Evolutionary conservation across 2,888 invertebrate species (phyloP).

Genomic region (Tipula unca): DNA sequence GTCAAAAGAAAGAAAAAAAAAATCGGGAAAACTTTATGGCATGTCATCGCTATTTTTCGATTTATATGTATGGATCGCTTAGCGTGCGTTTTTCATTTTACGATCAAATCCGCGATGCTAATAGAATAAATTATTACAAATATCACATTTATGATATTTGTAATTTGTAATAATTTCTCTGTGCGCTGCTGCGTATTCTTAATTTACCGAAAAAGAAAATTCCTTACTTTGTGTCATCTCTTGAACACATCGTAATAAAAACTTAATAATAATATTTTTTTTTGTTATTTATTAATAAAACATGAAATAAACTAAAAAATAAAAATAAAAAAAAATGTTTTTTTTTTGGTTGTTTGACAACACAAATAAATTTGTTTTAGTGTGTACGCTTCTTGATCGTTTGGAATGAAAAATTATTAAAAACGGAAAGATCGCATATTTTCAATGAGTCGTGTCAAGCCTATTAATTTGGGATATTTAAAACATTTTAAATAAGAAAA

Average conservation of each 20-base stretch:
- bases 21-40: background rate
- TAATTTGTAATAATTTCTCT: background rate
- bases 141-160: background rate
- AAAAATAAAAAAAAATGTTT: too few species aligned
- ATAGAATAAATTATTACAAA: background rate
- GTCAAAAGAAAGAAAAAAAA: too few species aligned
- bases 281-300: background rate
- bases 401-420: background rate
- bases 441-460: background rate
- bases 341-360: background rate
- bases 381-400: background rate
- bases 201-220: background rate
- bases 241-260: background rate
- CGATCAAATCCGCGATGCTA: background rate
- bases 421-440: constrained; percentile 2
- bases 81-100: background rate
- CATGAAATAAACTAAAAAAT: background rate
- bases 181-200: background rate
- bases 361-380: background rate
- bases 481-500: too few species aligned
- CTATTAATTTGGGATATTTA: background rate
- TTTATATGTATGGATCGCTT: too few species aligned
- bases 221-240: background rate
- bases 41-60: background rate
- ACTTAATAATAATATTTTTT: background rate